These are phyloP conservation scores for Armadillidium nasatum DNA, from an alignment of 1,140 invertebrate genomes.

Conservation along the genomic window DNA sequence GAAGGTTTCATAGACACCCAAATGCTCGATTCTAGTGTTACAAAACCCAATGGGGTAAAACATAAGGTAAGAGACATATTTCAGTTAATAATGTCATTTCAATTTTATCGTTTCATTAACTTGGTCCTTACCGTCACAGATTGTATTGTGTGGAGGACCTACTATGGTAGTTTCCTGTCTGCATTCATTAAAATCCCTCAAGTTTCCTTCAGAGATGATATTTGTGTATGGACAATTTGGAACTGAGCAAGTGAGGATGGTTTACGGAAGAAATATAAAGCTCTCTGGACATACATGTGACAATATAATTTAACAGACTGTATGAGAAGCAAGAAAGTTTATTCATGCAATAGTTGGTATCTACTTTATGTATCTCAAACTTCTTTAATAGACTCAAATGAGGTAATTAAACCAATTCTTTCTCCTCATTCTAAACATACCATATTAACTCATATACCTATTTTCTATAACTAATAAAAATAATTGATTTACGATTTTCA, in stretches of 20 bases:
- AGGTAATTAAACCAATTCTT: too few species aligned
- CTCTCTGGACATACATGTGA: constrained; percentile 22
- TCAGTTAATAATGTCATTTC: neutral
- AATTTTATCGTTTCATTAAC: neutral
- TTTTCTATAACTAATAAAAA: too few species aligned
- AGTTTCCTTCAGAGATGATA: constrained; percentile 20
- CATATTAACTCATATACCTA: too few species aligned
- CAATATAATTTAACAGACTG: neutral
- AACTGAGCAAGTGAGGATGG: constrained; percentile 26
- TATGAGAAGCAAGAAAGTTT: neutral
- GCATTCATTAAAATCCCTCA: constrained; percentile 25
- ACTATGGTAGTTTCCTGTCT: constrained; percentile 29
- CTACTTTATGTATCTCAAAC: too few species aligned
- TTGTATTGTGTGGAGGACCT: constrained; percentile 31
- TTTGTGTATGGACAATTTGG: constrained; percentile 33
- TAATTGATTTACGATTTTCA: too few species aligned
- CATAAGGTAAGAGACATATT: constrained; percentile 31
- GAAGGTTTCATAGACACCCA: constrained; percentile 33
- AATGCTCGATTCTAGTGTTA: constrained; percentile 13
- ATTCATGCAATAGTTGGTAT: too few species aligned
- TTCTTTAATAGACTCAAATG: too few species aligned
- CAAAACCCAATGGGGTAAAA: constrained; percentile 16
- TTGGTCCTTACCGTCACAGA: neutral
- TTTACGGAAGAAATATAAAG: constrained; percentile 24
- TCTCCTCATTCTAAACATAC: too few species aligned